Conservation (phyloP, 2,797 vertebrate species). For the Vireo griseus region DNA sequence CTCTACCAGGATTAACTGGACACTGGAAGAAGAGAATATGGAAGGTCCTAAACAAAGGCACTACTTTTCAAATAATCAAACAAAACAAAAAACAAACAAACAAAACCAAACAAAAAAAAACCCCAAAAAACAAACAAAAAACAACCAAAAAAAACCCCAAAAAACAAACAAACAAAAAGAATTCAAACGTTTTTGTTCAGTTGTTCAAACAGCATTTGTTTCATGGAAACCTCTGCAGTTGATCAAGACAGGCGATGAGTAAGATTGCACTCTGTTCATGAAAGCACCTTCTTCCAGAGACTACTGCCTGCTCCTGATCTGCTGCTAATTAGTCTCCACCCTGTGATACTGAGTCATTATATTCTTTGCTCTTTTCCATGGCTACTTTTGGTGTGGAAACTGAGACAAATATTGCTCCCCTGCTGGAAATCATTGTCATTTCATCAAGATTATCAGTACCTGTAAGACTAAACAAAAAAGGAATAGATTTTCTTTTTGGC, state of each 20-base stretch:
- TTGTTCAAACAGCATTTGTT: background rate
- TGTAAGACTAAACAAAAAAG: background rate
- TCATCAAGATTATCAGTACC: background rate
- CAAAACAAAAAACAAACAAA: background rate
- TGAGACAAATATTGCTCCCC: conserved; percentile 3
- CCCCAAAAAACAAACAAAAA: no score
- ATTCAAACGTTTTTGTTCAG: background rate
- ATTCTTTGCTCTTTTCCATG: conserved; percentile 51
- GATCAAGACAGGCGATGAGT: conserved; percentile 30
- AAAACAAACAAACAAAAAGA: no score
- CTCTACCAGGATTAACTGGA: background rate
- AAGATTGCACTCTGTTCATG: background rate
- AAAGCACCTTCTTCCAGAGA: conserved; percentile 50
- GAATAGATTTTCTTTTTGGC: background rate
- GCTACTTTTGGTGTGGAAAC: conserved; percentile 45
- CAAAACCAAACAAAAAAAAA: background rate
- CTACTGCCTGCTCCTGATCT: conserved; percentile 34
- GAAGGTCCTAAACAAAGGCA: background rate
- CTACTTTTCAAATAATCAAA: background rate
- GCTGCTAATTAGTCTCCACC: conserved; percentile 39
- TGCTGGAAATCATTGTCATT: conserved; percentile 12
- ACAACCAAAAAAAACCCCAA: no score
- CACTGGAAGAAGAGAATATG: background rate
- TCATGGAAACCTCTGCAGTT: conserved; percentile 29
- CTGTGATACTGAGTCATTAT: conserved; percentile 50